These are phyloP conservation scores for Emydura subglobosa DNA, from an alignment of 2,113 vertebrate genomes.

Conservation along the genomic window DNA sequence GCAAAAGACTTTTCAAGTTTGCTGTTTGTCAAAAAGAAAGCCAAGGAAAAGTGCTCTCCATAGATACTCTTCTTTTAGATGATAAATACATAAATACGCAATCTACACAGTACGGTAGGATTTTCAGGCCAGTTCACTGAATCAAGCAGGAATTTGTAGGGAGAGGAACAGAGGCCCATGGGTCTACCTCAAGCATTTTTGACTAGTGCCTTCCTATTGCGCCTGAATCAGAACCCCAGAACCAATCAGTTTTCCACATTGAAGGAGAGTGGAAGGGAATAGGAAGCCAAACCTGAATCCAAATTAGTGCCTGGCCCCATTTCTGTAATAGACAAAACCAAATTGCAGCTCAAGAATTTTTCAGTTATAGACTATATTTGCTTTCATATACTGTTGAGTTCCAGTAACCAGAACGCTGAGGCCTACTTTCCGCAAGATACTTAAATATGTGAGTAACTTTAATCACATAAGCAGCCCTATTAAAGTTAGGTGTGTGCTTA, in stretches of 20 bases:
- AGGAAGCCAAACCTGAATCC: background rate
- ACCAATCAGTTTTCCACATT: background rate
- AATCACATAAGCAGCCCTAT: background rate
- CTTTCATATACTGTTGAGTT: background rate
- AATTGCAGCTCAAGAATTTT: background rate
- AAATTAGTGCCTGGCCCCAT: background rate
- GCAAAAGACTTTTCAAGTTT: slow-evolving; percentile 53
- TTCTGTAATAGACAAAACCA: background rate
- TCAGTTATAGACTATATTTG: background rate
- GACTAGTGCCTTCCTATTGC: background rate
- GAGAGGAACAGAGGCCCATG: too few species aligned
- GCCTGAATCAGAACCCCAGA: rapidly evolving
- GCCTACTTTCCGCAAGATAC: background rate
- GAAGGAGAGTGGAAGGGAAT: background rate
- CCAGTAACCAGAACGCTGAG: background rate
- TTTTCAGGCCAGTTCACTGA: background rate
- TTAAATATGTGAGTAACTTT: background rate
- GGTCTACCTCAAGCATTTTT: background rate
- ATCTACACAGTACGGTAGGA: background rate
- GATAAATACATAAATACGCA: slow-evolving; percentile 1
- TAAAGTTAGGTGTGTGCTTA: background rate
- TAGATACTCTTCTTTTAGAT: background rate
- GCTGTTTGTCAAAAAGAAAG: slow-evolving; percentile 54
- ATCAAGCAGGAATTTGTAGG: background rate
- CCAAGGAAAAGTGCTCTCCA: background rate